These are phyloP conservation scores for Psittacula cyanocephala DNA, from an alignment of 2,113 vertebrate species.

Conservation along the genomic window DNA sequence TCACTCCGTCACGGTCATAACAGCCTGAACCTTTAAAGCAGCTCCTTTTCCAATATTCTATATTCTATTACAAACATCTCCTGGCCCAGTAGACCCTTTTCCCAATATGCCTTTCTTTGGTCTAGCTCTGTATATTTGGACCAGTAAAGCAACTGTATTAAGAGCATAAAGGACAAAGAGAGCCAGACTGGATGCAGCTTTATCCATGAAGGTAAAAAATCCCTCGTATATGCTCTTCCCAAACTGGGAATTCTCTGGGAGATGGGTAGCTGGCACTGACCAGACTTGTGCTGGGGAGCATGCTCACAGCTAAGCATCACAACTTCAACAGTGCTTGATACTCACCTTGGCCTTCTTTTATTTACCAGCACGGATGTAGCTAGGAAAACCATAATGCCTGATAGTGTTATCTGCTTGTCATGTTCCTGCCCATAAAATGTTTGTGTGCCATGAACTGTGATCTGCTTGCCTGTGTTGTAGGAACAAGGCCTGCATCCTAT, in stretches of 20 bases:
- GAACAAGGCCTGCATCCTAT: conserved; percentile 21
- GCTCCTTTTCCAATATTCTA: background rate
- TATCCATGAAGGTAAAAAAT: background rate
- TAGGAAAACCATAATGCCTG: background rate
- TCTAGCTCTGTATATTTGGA: background rate
- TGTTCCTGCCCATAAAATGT: background rate
- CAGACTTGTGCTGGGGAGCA: background rate
- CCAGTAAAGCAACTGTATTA: background rate
- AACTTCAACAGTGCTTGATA: background rate
- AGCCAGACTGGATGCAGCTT: background rate
- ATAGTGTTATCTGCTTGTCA: background rate
- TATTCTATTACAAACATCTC: background rate
- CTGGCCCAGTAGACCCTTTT: background rate
- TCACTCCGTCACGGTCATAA: background rate
- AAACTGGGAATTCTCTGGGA: background rate
- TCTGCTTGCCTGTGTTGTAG: background rate
- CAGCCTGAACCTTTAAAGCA: background rate
- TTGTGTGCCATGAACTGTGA: background rate
- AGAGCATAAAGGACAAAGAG: background rate
- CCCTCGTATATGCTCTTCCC: background rate
- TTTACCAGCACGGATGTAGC: conserved; percentile 21
- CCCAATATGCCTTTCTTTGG: background rate
- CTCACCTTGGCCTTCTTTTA: background rate
- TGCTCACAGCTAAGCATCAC: background rate
- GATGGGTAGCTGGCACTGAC: background rate